Percentiles rank a stretch among this genome's conserved stretches.
These are phyloP conservation scores for Vombatus ursinus DNA, from an alignment of 2,113 vertebrate genomes.

Conservation along the genomic window DNA sequence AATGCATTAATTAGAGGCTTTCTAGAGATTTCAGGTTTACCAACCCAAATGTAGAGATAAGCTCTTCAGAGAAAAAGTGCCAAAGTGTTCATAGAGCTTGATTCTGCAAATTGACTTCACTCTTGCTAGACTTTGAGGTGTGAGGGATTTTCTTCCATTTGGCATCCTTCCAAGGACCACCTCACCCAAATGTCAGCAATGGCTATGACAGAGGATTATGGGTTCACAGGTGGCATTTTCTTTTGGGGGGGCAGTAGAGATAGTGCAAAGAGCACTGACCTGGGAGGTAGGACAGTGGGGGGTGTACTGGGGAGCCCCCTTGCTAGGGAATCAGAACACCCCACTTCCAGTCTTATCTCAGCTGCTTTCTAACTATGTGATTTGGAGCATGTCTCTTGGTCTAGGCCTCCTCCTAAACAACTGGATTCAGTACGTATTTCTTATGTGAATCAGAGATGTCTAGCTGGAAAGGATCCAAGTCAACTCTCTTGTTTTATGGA, in stretches of 20 bases:
- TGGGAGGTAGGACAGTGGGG: neutral
- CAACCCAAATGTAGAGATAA: conserved; percentile 35
- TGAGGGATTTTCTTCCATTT: neutral
- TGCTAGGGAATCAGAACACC: neutral
- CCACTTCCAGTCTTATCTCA: neutral
- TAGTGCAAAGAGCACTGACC: neutral
- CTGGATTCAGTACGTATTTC: neutral
- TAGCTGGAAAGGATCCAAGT: neutral
- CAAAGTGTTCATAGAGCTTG: neutral
- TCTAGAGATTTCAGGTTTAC: conserved; percentile 71
- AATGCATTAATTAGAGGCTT: conserved; percentile 64
- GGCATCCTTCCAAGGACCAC: neutral
- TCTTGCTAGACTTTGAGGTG: accelerated
- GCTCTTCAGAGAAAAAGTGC: neutral
- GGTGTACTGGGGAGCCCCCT: neutral
- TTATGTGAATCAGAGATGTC: neutral
- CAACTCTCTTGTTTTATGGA: neutral
- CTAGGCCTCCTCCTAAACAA: neutral
- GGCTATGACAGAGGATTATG: accelerated
- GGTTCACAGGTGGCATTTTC: accelerated
- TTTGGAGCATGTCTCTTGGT: neutral
- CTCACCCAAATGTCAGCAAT: neutral
- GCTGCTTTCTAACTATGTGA: neutral
- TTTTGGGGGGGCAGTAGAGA: neutral
- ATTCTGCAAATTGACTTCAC: neutral